Base-by-base conservation (phyloP, 2,797 vertebrate species). In the Coluber constrictor region DNA sequence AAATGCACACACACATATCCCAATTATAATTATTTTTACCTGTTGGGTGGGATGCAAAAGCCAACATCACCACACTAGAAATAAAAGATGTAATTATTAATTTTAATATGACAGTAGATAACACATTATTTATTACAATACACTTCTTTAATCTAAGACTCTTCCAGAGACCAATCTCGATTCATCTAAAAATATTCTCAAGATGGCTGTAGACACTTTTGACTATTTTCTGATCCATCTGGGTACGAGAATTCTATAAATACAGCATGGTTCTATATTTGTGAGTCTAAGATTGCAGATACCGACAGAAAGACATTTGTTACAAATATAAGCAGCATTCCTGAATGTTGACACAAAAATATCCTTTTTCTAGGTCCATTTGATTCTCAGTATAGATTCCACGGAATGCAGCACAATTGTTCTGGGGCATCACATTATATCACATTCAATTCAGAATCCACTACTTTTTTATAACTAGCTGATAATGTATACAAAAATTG, bases 1-100 rank as follows among this genome's bases (percentile, higher is more conserved):
- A 87, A 57, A 74, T 92, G 87, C 88, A 87, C 4, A 61, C 54
- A 9, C 92, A 88, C 3, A 93, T 5, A 13, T 74, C 6, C 55
- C 25, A 70, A 3, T 83, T 54, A 27, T 10, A 61, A 37, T 37
- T 59, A 12, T 47, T 88, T 90, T 96, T 98, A 99, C 99, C 99
- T 98, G 99, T 98, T 32, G 99, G 98, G 94, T 99, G 98, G 93
- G 99, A 98, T 55, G 98, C 98, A 89, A 98, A 96, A 2, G 97
- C 97, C 96, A 99, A 98, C 89, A 99, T 95, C 94, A 98, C 96
- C 56, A 98, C 97, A 92, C 99, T 99, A 95, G 89, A 96, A 92
- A 95, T 94, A 4, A 89, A 61, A 59, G 37, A 55, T 8, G 32
- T 18, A 37, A 86, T 43, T 55, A 63, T 37, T 29, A 56, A 18